These are phyloP conservation scores for Lottia gigantea DNA, from an alignment of 2,888 invertebrate species.

Conservation along the genomic window DNA sequence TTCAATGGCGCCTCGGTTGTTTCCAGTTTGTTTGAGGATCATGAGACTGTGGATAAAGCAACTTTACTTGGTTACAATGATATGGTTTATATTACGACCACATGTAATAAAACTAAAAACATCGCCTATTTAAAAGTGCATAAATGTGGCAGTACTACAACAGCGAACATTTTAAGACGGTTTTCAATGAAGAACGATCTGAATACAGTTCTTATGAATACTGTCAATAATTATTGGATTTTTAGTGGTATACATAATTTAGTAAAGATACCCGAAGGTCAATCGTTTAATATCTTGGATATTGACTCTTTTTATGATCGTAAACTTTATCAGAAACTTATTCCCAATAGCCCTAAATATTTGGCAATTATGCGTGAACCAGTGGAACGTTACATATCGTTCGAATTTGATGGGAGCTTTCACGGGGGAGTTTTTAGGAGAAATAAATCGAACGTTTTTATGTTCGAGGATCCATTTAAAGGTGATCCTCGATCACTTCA, in stretches of 20 bases:
- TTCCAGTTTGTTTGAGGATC: no score
- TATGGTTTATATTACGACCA: not conserved
- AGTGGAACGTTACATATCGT: not conserved
- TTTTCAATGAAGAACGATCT: not conserved
- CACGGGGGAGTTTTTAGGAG: not conserved
- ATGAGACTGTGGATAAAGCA: no score
- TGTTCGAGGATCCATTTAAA: not conserved
- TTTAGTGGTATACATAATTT: not conserved
- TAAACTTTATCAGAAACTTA: not conserved
- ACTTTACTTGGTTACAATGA: no score
- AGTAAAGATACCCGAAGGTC: not conserved
- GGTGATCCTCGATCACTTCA: not conserved
- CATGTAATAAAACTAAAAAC: not conserved
- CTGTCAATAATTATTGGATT: not conserved
- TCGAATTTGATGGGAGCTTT: constrained; percentile 3
- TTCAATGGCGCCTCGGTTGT: no score
- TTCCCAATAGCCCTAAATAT: not conserved
- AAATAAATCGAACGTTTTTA: not conserved
- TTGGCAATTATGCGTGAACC: not conserved
- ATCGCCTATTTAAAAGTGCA: constrained; percentile 1
- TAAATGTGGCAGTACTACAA: not conserved
- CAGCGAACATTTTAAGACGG: not conserved
- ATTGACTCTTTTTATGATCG: not conserved
- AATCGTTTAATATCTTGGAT: constrained; percentile 1
- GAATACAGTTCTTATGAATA: not conserved